Base-by-base conservation (phyloP, 2,888 invertebrate species). In the Cistogaster globosa region DNA sequence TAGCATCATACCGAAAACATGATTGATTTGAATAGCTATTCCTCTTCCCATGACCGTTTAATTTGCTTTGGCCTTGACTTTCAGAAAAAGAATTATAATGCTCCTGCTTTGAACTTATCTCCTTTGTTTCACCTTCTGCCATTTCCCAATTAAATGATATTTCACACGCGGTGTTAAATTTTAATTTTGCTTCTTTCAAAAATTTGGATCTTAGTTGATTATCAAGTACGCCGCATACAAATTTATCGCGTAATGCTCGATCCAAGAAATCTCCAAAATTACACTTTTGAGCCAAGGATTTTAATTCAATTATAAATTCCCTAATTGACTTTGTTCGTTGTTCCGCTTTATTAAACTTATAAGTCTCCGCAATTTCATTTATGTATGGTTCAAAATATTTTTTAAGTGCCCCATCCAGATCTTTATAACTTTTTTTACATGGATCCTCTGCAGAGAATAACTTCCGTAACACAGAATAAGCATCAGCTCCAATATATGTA, bases 341-440 rank as follows among this genome's bases (percentile, higher is more conserved):
- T 45, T 76, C 79, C 6, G 77, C 68, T 14, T 80, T 76, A 51
- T 58, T 65, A 48, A 80, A 86, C 68, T 84, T 86, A 22, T 82
- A 78, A 11, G 65, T 72, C n/a, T 65, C 65, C 2, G 65, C 65
- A 26, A 65, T 68, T 53, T 68, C 67, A 9, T 68, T 68, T 36
- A 72, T 71, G 14, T 53, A 51, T 67, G 72, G 77, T 22, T 71
- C 72, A 58, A 83, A 77, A 58, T 83, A 78, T 55, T 69, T 57
- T 82, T 72, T 72, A 26, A 26, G 38, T 12, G 71, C 69, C 42
- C 79, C 69, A 55, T 74, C 78, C 16, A 72, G 69, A 8, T 48
- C 45, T 51, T 58, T 65, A 42, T 76, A 76, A 9, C 20, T 14
- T 53, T 77, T 77, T 51, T 60, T 38, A 62, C 51, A 20, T 7